Base-by-base conservation (phyloP, 2,888 invertebrate species). In the Cyaniris semiargus region DNA sequence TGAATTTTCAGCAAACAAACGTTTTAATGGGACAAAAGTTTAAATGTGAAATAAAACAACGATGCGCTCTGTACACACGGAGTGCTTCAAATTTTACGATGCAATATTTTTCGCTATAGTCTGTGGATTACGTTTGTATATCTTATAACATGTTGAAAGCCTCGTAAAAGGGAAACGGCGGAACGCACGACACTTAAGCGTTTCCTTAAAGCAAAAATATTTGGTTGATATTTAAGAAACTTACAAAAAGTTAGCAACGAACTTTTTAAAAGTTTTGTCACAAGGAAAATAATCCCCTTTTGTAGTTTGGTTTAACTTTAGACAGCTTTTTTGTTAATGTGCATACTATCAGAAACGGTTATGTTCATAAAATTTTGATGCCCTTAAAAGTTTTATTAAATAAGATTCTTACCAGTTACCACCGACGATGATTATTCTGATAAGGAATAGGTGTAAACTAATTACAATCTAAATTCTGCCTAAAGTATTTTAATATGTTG, bases 1-100 rank as follows among this genome's bases (percentile, higher is more conserved):
- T 89, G 87, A 86, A 88, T 87, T 88, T 82, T 86, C 86, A 85
- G 84, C 88, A 89, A 89, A 90, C 89, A 88, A 83, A 85, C 84
- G 84, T 85, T 83, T 84, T 88, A 89, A 90, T 88, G 86, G 87
- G 87, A 88, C 88, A 87, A 87, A 85, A 88, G 89, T 87, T 90
- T 90, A 88, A 88, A 90, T 87, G 86, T 85, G 85, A 88, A 90
- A 87, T 87, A 87, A 86, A 89, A 90, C 88, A 88, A 72, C 83
- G 84, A 78, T 75, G 75, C 76, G 78, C 70, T 76, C 76, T 78
- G 79, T 76, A 79, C 76, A 79, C 75, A 78, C 78, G 80, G 77
- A 60, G 72, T 78, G 78, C 77, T 81, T 81, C 77, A 79, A 80
- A 78, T 79, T 80, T 79, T 81, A 81, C 79, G 78, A 80, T 78